Conservation (phyloP, 2,888 invertebrate species). For the Tetragonula carbonaria region DNA sequence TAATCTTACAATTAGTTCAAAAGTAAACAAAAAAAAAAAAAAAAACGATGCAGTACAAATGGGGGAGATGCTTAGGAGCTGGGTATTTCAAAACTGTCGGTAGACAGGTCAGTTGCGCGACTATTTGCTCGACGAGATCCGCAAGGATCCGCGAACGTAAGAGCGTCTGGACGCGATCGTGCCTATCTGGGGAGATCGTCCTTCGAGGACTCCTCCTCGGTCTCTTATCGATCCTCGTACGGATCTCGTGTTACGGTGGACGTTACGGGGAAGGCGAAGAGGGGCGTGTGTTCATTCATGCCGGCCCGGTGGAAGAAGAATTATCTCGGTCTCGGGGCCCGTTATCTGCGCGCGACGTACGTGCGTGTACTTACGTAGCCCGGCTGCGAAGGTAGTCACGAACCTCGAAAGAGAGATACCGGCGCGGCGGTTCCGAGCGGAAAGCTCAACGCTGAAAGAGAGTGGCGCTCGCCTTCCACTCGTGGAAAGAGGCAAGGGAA, state of each 20-base stretch:
- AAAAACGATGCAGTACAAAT: too few relatives aligned
- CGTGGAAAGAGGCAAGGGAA: conserved; percentile 2
- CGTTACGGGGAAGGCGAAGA: background rate
- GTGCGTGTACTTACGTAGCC: conserved; percentile 64
- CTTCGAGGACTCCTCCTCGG: conserved; percentile 23
- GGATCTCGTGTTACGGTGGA: conserved; percentile 43
- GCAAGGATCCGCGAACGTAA: background rate
- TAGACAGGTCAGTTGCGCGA: too few relatives aligned
- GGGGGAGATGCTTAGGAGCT: too few relatives aligned
- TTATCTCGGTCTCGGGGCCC: conserved; percentile 64
- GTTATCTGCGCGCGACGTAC: conserved; percentile 67
- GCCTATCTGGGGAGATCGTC: conserved; percentile 14
- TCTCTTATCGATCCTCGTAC: conserved; percentile 59
- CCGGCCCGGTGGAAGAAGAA: conserved; percentile 23
- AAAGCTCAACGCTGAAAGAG: conserved; percentile 11
- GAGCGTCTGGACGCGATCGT: background rate
- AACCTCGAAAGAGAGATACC: conserved; percentile 63
- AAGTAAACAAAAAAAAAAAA: too few relatives aligned
- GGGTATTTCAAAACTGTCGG: background rate
- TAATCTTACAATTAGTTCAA: too few relatives aligned
- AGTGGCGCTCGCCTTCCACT: background rate
- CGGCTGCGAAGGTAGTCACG: conserved; percentile 65
- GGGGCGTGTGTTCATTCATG: conserved; percentile 65
- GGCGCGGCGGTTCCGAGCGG: conserved; percentile 43
- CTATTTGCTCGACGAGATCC: background rate